Evolutionary conservation across 2,113 vertebrate species (phyloP).

Genomic region (Oncorhynchus tshawytscha): DNA sequence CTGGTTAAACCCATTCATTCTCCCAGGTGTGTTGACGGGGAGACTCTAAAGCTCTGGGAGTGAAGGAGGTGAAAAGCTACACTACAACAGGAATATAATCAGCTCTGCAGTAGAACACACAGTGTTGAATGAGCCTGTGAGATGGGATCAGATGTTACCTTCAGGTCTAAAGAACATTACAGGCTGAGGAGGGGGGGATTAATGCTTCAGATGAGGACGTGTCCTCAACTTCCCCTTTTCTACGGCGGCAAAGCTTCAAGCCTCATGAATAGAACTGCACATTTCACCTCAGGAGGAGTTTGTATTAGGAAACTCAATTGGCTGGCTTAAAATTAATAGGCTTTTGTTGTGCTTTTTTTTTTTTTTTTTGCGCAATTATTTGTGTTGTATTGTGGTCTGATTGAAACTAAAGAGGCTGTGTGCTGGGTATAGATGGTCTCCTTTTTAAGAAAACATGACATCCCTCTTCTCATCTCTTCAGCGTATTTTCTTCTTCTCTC

Average conservation of each 20-base stretch:
- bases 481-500: conserved; percentile 76
- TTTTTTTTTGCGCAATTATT: conserved; percentile 83
- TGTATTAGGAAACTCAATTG: conserved; percentile 90
- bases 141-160: conserved; percentile 98
- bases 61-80: conserved; percentile 82
- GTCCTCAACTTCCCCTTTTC: conserved; percentile 90
- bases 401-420: conserved; percentile 85
- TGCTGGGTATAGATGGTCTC: conserved; percentile 81
- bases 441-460: conserved; percentile 81
- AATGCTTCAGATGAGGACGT: conserved; percentile 94
- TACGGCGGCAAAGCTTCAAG: conserved; percentile 65
- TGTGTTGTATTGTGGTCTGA: conserved; percentile 73
- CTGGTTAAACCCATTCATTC: conserved; percentile 84
- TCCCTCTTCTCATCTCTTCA: conserved; percentile 66
- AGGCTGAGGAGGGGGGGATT: conserved; percentile 83
- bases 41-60: conserved; percentile 41
- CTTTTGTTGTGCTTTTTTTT: conserved; percentile 99
- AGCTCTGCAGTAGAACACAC: conserved; percentile 77
- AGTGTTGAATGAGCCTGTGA: conserved; percentile 84
- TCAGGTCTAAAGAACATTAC: conserved; percentile 91
- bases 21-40: conserved; percentile 94
- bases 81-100: conserved; percentile 93
- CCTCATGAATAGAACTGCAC: conserved; percentile 90
- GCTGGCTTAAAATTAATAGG: conserved; percentile 88
- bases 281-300: conserved; percentile 88